phyloP scores from a whole-genome alignment of 92 coral and sea anemone species.

The Phymanthus crucifer region DNA sequence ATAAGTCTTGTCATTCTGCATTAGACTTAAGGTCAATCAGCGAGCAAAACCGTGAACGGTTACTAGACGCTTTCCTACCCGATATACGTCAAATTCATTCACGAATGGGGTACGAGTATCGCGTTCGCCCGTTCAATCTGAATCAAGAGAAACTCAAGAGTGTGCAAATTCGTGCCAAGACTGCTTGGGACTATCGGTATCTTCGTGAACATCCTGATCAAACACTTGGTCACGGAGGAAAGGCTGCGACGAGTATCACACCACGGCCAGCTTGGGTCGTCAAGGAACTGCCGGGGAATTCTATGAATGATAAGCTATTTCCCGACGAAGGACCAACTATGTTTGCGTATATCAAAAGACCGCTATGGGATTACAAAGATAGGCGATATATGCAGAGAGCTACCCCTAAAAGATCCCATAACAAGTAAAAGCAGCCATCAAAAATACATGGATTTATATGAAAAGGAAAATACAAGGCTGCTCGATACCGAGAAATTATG shows the following conservation, averaged over 20 bases:
- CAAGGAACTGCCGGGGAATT: conserved; percentile 73
- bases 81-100: conserved; percentile 81
- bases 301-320: conserved; percentile 64
- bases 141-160: conserved; percentile 90
- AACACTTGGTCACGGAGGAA: conserved; percentile 71
- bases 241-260: conserved; percentile 86
- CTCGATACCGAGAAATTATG: too few relatives aligned
- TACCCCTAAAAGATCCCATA: conserved; percentile 63
- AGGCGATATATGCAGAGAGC: conserved; percentile 63
- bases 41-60: conserved; percentile 67
- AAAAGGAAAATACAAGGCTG: not conserved
- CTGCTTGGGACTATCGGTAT: conserved; percentile 60
- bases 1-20: conserved; percentile 73
- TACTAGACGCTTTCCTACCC: conserved; percentile 78
- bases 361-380: conserved; percentile 73
- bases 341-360: conserved; percentile 73
- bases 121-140: conserved; percentile 69
- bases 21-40: conserved; percentile 75
- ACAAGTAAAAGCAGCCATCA: conserved; percentile 41
- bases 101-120: conserved; percentile 69
- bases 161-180: conserved; percentile 84
- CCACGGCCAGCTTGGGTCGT: conserved; percentile 87
- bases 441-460: not conserved
- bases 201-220: conserved; percentile 74
- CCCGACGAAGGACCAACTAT: conserved; percentile 58